phyloP scores from a whole-genome alignment of 2,888 invertebrate genomes.

The Nomada fucata region DNA sequence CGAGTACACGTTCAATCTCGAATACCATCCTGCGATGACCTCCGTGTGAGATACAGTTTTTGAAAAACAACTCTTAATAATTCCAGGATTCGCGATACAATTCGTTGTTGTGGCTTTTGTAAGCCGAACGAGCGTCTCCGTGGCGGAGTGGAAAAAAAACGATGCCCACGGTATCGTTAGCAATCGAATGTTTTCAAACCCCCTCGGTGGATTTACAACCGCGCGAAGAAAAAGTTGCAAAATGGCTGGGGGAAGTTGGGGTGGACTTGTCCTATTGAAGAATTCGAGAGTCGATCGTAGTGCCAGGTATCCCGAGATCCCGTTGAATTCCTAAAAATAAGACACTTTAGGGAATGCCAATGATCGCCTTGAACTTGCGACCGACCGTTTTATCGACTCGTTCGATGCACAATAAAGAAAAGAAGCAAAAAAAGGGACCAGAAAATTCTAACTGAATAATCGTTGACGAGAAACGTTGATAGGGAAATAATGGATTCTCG shows the following conservation, averaged over 20 bases:
- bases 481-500: background rate
- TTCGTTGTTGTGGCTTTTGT: too few relatives aligned
- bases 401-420: constrained; percentile 17
- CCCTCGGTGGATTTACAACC: background rate
- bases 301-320: constrained; percentile 29
- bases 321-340: constrained; percentile 65
- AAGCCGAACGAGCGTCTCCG: background rate
- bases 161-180: background rate
- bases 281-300: constrained; percentile 27
- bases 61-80: background rate
- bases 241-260: background rate
- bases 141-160: background rate
- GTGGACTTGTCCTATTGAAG: constrained; percentile 36
- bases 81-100: background rate
- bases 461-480: background rate
- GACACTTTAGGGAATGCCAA: constrained; percentile 74
- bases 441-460: background rate
- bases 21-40: background rate
- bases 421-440: background rate
- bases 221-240: background rate
- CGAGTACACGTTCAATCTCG: background rate
- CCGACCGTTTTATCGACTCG: constrained; percentile 47
- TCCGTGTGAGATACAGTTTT: background rate
- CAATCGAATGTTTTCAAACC: background rate
- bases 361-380: constrained; percentile 81